Evolutionary conservation across 2,888 invertebrate genomes (phyloP), one percentile per base, ranked within the genome.

Genomic region (Ptychoptera contaminata): DNA sequence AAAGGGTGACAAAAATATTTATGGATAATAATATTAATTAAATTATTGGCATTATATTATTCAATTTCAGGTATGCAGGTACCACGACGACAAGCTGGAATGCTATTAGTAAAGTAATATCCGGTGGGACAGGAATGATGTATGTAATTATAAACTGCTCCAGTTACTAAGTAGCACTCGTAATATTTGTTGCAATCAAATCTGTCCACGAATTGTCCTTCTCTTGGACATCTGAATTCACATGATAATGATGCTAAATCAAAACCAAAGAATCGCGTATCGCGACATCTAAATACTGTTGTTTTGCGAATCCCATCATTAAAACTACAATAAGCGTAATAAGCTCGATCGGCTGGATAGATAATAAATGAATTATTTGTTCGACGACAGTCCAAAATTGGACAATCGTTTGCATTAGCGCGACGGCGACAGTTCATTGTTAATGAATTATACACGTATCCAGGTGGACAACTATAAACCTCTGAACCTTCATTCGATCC

Each of bases 391-490:
- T 46, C 43, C 2, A 47, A 32, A 14, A 16, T 42, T 39, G 47
- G 46, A 30, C 49, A 49, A 36, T 47, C 47, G 1, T n/a, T n/a
- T 2, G 14, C 6, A 8, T 16, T 12, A 3, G 16, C 8, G n/a
- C 42, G 38, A 4, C 42, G 34, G 32, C 39, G 43, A 23, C 50
- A 50, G 1, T 40, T 12, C 32, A 35, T 42, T 7, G 40, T 35
- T 11, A 14, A n/a, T 2, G 47, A 46, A 37, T 47, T 39, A 34
- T 47, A 50, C 4, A 47, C 48, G n/a, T 32, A 44, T 23, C 12
- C 12, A 2, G 43, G 34, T 10, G 47, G 47, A 39, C 50, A 50
- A 9, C 42, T 31, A 30, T 46, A 48, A 15, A 42, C 39, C n/a
- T 31, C 14, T 2, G 43, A 4, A 9, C 8, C 8, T 10, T 30